Conservation (phyloP, 2,113 vertebrate species). For the Phylloscopus whistleri region DNA sequence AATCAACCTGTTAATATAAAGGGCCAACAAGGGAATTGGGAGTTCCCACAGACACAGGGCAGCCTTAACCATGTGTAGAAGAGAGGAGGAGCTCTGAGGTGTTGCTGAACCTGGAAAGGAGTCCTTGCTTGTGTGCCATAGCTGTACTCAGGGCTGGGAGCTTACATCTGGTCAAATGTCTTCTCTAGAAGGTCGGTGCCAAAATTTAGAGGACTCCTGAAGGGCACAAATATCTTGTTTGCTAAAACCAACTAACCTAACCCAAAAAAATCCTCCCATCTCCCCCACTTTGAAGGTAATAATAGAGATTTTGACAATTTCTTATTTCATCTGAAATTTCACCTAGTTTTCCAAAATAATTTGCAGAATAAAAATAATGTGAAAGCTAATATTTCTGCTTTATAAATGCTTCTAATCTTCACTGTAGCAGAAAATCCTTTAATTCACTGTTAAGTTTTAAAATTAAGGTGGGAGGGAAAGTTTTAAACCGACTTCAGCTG, state of each 20-base stretch:
- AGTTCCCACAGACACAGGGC: not conserved
- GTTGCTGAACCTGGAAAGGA: not conserved
- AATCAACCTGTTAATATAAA: not conserved
- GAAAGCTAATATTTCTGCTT: not conserved
- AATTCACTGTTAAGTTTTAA: not conserved
- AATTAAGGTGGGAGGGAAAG: not conserved
- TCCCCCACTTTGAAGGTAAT: not conserved
- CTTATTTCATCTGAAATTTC: not conserved
- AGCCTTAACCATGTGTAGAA: not conserved
- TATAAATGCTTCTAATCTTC: not conserved
- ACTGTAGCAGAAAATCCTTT: not conserved
- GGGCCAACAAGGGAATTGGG: not conserved
- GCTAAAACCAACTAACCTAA: not conserved
- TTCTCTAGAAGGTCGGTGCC: not conserved
- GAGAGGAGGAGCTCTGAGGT: not conserved
- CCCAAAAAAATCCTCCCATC: accelerated
- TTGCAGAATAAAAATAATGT: not conserved
- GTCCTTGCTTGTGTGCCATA: not conserved
- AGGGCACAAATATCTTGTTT: not conserved
- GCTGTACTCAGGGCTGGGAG: not conserved
- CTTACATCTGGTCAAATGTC: not conserved
- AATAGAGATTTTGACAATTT: not conserved
- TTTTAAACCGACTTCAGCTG: not conserved
- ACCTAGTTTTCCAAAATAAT: not conserved
- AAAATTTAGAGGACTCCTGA: not conserved